A percentile compares a stretch with the other conserved stretches of the same genome.
Evolutionary conservation across 53 echinoderm and acorn worm genomes (phyloP).

Genomic region (Echinometra lucunter): DNA sequence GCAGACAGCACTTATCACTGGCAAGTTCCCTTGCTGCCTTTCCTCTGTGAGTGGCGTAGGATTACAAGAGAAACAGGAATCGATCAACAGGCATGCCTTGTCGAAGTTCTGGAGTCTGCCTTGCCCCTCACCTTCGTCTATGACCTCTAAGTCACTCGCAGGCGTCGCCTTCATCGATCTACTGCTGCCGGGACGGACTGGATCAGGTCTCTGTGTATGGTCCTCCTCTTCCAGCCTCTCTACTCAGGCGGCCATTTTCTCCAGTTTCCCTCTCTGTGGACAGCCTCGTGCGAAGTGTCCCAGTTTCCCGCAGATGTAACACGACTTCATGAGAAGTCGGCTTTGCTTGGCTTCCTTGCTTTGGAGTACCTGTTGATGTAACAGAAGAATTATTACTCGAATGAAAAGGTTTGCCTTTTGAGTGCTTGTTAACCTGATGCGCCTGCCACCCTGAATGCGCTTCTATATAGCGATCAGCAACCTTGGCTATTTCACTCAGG

Average conservation of each 20-base stretch:
- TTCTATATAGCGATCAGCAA: conserved; percentile 9
- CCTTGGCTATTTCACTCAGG: not conserved
- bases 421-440: not conserved
- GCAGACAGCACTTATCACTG: not conserved
- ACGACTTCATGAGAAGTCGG: not conserved
- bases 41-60: too few relatives aligned
- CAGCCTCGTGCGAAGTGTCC: not conserved
- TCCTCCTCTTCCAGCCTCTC: too few relatives aligned
- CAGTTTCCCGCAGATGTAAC: not conserved
- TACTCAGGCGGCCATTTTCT: not conserved
- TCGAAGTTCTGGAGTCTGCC: not conserved
- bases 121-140: not conserved
- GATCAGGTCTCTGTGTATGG: not conserved
- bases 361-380: not conserved
- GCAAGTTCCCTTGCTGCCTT: not conserved
- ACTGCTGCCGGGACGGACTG: not conserved
- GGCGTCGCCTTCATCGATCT: not conserved
- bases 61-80: not conserved
- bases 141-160: not conserved
- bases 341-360: not conserved
- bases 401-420: not conserved
- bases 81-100: not conserved
- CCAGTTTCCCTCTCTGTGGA: not conserved
- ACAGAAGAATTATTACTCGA: not conserved
- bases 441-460: not conserved